Conservation (phyloP, 2,888 invertebrate species). For the Pyrgus malvae region DNA sequence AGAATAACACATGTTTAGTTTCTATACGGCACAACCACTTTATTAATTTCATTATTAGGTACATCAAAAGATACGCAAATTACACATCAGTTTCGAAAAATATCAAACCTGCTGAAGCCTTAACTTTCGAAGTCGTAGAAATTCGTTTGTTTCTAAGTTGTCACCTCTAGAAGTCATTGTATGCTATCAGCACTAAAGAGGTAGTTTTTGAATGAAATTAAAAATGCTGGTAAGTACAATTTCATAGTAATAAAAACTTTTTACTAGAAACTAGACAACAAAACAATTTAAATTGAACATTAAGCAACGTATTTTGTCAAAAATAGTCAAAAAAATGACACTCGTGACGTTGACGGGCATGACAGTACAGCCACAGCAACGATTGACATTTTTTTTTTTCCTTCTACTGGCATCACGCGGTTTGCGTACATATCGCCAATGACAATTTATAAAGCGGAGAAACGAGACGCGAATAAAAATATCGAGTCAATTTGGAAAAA, state of each 20-base stretch:
- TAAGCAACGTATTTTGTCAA: background rate
- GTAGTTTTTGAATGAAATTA: background rate
- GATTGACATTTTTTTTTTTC: too few species aligned
- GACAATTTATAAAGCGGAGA: too few species aligned
- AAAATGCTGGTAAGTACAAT: background rate
- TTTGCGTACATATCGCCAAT: too few species aligned
- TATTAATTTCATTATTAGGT: too few species aligned
- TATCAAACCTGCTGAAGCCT: conserved; percentile 73
- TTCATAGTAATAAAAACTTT: conserved; percentile 8
- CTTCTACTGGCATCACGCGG: too few species aligned
- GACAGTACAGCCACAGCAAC: too few species aligned
- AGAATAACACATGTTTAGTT: conserved; percentile 22
- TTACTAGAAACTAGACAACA: background rate
- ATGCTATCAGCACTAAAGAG: conserved; percentile 33
- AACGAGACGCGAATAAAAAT: too few species aligned
- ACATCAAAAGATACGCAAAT: background rate
- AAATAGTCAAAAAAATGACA: too few species aligned
- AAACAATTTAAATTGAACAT: background rate
- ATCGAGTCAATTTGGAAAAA: too few species aligned
- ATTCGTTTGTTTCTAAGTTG: conserved; percentile 73
- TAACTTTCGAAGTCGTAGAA: conserved; percentile 68
- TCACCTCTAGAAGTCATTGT: conserved; percentile 69
- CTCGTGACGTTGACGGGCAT: too few species aligned
- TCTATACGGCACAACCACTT: background rate
- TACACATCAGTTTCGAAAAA: conserved; percentile 5